Percentiles rank a stretch among this genome's conserved stretches.
phyloP scores from a whole-genome alignment of 2,888 invertebrate species.

The Parthenolecanium corni region DNA sequence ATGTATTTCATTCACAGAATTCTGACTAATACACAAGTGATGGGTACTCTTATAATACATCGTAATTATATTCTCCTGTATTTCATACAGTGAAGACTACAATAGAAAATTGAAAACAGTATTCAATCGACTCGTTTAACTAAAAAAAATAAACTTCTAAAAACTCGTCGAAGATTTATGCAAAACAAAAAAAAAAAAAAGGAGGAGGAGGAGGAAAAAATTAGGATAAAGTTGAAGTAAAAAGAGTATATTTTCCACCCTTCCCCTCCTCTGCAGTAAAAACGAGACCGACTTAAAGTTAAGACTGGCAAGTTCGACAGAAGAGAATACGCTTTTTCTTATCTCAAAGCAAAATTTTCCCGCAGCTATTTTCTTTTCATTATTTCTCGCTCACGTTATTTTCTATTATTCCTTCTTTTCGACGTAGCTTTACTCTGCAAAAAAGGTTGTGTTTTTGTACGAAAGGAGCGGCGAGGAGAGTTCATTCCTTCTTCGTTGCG shows the following conservation, averaged over 20 bases:
- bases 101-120: background rate
- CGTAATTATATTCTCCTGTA: too few relatives aligned
- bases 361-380: slow-evolving; percentile 25
- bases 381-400: slow-evolving; percentile 23
- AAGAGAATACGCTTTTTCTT: slow-evolving; percentile 17
- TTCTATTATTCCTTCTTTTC: slow-evolving; percentile 18
- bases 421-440: slow-evolving; percentile 1
- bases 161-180: background rate
- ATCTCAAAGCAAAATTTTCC: slow-evolving; percentile 21
- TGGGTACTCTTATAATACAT: too few relatives aligned
- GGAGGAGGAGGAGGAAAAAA: background rate
- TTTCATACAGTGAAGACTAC: too few relatives aligned
- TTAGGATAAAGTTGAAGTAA: too few relatives aligned
- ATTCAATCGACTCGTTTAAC: background rate
- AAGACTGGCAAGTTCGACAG: slow-evolving; percentile 14
- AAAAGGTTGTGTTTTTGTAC: too few relatives aligned
- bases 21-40: too few relatives aligned
- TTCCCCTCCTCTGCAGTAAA: background rate
- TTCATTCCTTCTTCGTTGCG: background rate
- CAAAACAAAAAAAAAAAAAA: background rate
- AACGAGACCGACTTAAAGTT: slow-evolving; percentile 7
- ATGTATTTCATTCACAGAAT: too few relatives aligned
- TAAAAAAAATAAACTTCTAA: background rate
- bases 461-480: too few relatives aligned
- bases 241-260: too few relatives aligned